phyloP scores from a whole-genome alignment of 2,888 invertebrate species.

The Allophyes oxyacanthae region DNA sequence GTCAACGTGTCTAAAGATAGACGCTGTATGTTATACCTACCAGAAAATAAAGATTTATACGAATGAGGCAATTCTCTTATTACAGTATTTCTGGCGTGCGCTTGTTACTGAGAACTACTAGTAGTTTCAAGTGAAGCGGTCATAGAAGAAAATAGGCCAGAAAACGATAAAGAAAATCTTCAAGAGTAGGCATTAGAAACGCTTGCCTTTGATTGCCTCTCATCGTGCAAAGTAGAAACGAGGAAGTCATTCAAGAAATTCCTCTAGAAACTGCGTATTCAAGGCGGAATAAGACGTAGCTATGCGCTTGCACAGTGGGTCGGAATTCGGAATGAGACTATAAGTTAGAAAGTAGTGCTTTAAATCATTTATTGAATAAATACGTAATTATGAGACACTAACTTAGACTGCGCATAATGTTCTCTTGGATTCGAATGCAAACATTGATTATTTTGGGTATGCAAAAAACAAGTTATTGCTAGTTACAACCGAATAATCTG shows the following conservation, averaged over 20 bases:
- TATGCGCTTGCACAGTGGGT: background rate
- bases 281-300: conserved; percentile 4
- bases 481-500: too few relatives aligned
- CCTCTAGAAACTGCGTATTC: conserved; percentile 13
- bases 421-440: too few relatives aligned
- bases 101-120: background rate
- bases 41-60: too few relatives aligned
- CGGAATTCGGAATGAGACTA: background rate
- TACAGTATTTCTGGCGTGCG: too few relatives aligned
- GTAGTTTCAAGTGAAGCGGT: background rate
- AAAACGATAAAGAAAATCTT: background rate
- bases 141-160: background rate
- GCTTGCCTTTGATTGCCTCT: conserved; percentile 2
- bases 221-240: conserved; percentile 8
- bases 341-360: background rate
- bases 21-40: too few relatives aligned
- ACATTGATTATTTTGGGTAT: too few relatives aligned
- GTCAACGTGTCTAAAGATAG: too few relatives aligned
- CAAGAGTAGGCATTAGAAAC: background rate
- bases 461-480: too few relatives aligned
- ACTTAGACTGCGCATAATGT: too few relatives aligned
- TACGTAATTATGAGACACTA: too few relatives aligned
- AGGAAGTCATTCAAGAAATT: conserved; percentile 19
- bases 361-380: too few relatives aligned
- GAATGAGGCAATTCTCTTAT: too few relatives aligned